Base-by-base conservation (phyloP, 2,797 vertebrate genomes). In the Poecile montanus region DNA sequence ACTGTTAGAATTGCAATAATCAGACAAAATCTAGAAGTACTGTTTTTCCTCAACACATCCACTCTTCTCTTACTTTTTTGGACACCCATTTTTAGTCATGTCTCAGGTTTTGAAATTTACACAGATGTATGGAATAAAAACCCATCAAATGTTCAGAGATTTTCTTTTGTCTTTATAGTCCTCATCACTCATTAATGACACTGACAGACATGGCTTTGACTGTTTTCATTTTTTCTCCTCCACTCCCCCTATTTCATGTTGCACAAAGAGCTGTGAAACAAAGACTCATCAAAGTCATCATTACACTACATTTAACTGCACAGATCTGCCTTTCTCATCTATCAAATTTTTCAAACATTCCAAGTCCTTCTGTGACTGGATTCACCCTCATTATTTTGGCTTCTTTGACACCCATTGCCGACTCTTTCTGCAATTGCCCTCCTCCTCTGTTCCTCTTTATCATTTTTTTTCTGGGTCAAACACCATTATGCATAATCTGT, bases 181-280 rank as follows among this genome's bases (percentile, higher is more conserved):
- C 74, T 94, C 95, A 91, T 97, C 96, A 96, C 62, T 97, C 97
- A 96, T 95, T 95, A 97, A 50, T 97, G 96, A 97, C 97, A 97
- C 67, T 76, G 14, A 9, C 44, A 95, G 88, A 74, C 67, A 65
- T 2, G 18, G 89, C 80, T 95, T 92, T 85, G 77, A 96, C 74
- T 92, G 42, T 80, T 97, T 96, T 94, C 47, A 62, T 91, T 82
- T 92, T 94, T 83, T 79, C 79, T 93, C 14, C 79, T 95, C 66
- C 86, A 84, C 86, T 91, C 93, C 93, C 56, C 30, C 45, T 94
- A 89, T 96, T 96, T 96, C 91, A 95, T 67, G 85, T 70, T 79
- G 29, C 91, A 96, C 88, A 97, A 97, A 97, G 87, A 96, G 72
- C 89, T 73, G 40, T 92, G 93, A 97, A 92, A 97, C 93, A 97